These are phyloP conservation scores for Albula glossodonta DNA, from an alignment of 2,113 vertebrate species.

Conservation along the genomic window DNA sequence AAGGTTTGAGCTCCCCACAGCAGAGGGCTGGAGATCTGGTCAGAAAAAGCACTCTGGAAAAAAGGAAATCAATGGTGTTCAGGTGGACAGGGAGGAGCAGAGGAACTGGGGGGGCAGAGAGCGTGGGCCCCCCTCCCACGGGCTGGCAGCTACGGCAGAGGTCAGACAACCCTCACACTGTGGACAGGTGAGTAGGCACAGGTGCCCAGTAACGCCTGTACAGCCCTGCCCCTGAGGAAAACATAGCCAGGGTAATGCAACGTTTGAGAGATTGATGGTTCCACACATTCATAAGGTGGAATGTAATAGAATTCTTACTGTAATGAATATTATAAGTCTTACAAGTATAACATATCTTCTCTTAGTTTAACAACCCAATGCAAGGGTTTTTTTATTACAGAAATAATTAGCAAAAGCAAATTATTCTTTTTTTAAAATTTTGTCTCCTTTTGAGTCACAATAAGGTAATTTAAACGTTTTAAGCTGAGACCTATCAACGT, in stretches of 20 bases:
- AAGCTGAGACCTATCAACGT: conserved; percentile 48
- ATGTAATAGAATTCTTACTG: conserved; percentile 32
- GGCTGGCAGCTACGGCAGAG: neutral
- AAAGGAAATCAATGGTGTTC: conserved; percentile 39
- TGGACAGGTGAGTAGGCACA: neutral
- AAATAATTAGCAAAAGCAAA: neutral
- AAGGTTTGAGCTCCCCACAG: conserved; percentile 52
- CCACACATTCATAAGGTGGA: neutral
- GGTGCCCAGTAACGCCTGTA: neutral
- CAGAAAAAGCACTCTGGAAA: conserved; percentile 40
- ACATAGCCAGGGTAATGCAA: neutral
- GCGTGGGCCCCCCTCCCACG: conserved; percentile 19
- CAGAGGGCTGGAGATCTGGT: conserved; percentile 41
- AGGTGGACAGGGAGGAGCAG: conserved; percentile 8
- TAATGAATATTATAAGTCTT: conserved; percentile 27
- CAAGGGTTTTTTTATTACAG: neutral
- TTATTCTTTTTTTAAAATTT: too few species aligned
- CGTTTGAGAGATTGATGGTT: neutral
- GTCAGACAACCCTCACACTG: neutral
- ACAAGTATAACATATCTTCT: conserved; percentile 24
- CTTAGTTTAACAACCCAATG: conserved; percentile 8
- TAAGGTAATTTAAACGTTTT: conserved; percentile 46
- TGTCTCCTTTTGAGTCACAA: conserved; percentile 30
- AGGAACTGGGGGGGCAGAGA: conserved; percentile 14
- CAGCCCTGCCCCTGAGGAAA: neutral